A percentile compares a stretch with the other conserved stretches of the same genome.
Conservation (phyloP, 2,797 vertebrate genomes). For the Acanthornis magna region DNA sequence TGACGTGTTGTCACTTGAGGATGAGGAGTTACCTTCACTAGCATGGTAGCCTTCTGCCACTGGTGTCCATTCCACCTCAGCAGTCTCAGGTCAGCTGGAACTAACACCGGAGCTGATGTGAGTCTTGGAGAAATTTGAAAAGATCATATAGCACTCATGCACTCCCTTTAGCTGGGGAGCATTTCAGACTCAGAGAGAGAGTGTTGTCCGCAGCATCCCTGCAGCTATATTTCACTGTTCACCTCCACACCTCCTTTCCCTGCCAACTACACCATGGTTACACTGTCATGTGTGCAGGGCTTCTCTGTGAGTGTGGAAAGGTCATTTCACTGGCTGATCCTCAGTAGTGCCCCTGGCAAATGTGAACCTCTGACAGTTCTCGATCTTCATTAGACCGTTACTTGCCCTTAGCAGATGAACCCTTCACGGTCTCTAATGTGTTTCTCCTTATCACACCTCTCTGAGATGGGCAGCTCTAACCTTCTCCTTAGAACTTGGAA, state of each 20-base stretch:
- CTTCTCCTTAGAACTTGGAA: neutral
- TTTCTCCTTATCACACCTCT: neutral
- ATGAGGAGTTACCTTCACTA: neutral
- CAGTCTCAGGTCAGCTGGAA: neutral
- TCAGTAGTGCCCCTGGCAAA: neutral
- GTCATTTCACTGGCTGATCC: neutral
- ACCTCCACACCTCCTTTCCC: neutral
- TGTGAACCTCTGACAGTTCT: neutral
- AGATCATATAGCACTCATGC: neutral
- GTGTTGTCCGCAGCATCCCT: neutral
- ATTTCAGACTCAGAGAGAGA: neutral
- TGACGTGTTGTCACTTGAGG: neutral
- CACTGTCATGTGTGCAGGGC: fast-evolving
- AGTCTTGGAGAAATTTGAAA: neutral
- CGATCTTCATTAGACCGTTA: neutral
- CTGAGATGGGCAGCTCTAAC: neutral
- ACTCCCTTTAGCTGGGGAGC: neutral
- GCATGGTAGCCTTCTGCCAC: neutral
- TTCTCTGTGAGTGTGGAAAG: neutral
- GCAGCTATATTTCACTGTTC: neutral
- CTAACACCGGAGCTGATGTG: neutral
- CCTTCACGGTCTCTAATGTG: neutral
- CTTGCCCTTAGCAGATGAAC: neutral
- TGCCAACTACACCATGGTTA: neutral
- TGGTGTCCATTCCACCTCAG: neutral